Evolutionary conservation across 2,888 invertebrate species (phyloP).

Genomic region (Heteromurus nitidus): DNA sequence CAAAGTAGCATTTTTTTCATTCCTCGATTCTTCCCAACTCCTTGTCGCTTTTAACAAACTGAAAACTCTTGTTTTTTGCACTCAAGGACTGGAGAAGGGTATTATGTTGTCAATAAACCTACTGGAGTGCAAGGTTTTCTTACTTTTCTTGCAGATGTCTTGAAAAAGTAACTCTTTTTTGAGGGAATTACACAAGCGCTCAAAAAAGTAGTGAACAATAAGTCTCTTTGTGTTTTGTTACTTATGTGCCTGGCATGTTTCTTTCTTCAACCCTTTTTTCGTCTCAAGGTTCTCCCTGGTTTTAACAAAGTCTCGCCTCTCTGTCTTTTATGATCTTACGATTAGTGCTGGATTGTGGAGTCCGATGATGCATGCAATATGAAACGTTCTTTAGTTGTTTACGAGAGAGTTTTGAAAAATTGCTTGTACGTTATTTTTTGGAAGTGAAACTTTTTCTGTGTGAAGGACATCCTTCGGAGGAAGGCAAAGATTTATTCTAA

Average conservation of each 20-base stretch:
- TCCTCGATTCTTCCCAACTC: too few relatives aligned
- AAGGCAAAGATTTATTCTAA: too few relatives aligned
- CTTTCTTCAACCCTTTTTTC: conserved; percentile 57
- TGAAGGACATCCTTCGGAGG: too few relatives aligned
- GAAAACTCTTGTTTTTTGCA: conserved; percentile 7
- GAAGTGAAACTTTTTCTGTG: too few relatives aligned
- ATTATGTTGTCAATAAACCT: not conserved
- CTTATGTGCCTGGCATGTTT: conserved; percentile 5
- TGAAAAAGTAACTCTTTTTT: conserved; percentile 5
- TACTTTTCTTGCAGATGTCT: conserved; percentile 16
- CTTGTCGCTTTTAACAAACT: too few relatives aligned
- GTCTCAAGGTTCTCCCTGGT: conserved; percentile 39
- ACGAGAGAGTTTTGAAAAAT: too few relatives aligned
- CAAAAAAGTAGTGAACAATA: conserved; percentile 38
- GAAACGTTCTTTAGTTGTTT: not conserved
- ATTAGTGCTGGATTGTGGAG: not conserved
- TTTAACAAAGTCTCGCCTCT: conserved; percentile 14
- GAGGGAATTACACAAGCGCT: not conserved
- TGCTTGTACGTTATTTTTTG: too few relatives aligned
- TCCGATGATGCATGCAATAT: not conserved
- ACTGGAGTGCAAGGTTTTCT: not conserved
- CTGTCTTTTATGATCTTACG: conserved; percentile 16
- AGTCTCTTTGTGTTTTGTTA: conserved; percentile 2
- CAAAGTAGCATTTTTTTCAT: too few relatives aligned
- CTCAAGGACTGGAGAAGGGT: not conserved